Percentiles rank a stretch among this genome's conserved stretches.
Evolutionary conservation across 2,797 vertebrate species (phyloP).

Genomic region (Enteromius unitaeniatus): DNA sequence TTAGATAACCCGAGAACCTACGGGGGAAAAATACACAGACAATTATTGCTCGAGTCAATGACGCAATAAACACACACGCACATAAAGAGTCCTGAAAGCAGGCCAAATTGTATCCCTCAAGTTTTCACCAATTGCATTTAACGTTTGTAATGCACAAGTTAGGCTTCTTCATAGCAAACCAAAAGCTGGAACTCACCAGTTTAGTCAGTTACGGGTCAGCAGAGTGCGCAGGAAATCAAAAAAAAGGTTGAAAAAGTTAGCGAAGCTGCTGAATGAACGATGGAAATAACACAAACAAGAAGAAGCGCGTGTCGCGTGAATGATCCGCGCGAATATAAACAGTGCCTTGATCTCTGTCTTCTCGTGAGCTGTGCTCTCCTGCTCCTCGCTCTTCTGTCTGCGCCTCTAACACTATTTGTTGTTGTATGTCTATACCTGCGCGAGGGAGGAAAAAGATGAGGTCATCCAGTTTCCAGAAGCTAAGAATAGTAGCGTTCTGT

Average conservation of each 20-base stretch:
- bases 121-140: background rate
- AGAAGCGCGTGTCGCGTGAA: too few relatives aligned
- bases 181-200: conserved; percentile 19
- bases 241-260: conserved; percentile 17
- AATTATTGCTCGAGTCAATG: background rate
- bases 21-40: background rate
- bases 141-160: background rate
- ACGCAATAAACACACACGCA: background rate
- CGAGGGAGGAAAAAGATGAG: conserved; percentile 73
- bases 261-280: background rate
- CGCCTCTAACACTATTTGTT: conserved; percentile 53
- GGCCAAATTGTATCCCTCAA: background rate
- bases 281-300: background rate
- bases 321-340: background rate
- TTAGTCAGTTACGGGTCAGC: background rate
- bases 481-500: conserved; percentile 74
- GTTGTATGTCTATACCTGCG: conserved; percentile 63
- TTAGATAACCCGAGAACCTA: background rate
- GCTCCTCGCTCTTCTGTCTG: conserved; percentile 47
- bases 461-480: conserved; percentile 74
- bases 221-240: conserved; percentile 3
- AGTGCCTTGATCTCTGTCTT: background rate
- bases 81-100: background rate
- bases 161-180: background rate
- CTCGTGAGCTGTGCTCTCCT: conserved; percentile 16